These are phyloP conservation scores for Griposia aprilina DNA, from an alignment of 2,888 invertebrate species.

Conservation along the genomic window DNA sequence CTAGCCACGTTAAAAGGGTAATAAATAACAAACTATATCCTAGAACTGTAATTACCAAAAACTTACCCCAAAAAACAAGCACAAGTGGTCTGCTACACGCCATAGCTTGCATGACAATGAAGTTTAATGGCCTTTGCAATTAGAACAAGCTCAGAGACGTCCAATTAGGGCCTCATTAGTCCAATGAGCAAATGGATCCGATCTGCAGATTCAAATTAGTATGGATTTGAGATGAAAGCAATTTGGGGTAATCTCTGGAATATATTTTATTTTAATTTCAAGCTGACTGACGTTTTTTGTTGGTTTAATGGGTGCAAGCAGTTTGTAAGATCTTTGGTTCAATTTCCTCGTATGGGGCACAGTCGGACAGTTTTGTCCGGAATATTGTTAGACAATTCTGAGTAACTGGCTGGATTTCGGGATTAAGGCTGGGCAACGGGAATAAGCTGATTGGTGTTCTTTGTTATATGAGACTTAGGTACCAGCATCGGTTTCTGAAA, in stretches of 20 bases:
- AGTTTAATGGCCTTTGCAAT: constrained; percentile 63
- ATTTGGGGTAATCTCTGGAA: constrained; percentile 38
- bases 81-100: constrained; percentile 31
- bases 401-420: neutral
- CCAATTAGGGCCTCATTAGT: constrained; percentile 66
- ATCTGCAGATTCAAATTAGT: constrained; percentile 58
- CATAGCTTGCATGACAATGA: constrained; percentile 65
- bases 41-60: constrained; percentile 29
- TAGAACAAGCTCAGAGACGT: constrained; percentile 59
- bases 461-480: neutral
- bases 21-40: constrained; percentile 9
- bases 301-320: neutral
- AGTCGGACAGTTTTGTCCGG: too few relatives aligned
- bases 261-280: constrained; percentile 20
- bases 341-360: neutral
- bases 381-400: constrained; percentile 5
- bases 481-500: neutral
- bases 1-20: neutral
- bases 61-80: constrained; percentile 36
- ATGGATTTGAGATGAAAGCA: constrained; percentile 48
- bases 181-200: constrained; percentile 53
- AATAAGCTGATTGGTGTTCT: neutral
- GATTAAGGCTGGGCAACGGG: neutral
- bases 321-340: neutral
- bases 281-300: neutral